Percentiles rank a stretch among this genome's conserved stretches.
Evolutionary conservation across 2,797 vertebrate genomes (phyloP).

Genomic region (Tapirus indicus): DNA sequence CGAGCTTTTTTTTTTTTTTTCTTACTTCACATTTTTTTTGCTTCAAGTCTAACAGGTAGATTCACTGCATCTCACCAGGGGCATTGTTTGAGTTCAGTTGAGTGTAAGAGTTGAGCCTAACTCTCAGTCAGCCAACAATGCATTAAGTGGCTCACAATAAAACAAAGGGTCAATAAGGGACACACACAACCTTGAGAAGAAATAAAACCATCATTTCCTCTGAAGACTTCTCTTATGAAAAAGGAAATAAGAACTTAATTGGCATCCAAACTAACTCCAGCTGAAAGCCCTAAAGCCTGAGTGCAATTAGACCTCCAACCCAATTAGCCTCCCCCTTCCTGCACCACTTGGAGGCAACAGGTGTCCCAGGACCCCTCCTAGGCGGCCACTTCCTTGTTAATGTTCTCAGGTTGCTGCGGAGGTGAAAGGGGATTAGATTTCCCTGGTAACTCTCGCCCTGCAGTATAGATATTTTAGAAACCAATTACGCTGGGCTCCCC

Average conservation of each 20-base stretch:
- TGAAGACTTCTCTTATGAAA: neutral
- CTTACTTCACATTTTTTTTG: neutral
- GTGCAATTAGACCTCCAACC: neutral
- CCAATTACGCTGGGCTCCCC: neutral
- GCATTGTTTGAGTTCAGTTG: neutral
- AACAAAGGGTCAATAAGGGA: neutral
- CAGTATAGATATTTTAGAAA: neutral
- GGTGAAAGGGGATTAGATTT: neutral
- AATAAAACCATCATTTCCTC: neutral
- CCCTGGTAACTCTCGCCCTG: neutral
- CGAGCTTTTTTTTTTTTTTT: neutral
- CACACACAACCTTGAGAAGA: neutral
- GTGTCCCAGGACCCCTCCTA: neutral
- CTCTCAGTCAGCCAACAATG: neutral
- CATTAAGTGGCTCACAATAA: neutral
- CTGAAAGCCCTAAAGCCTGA: neutral
- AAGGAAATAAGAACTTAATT: slow-evolving; percentile 41
- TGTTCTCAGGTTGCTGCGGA: neutral
- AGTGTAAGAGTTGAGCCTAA: neutral
- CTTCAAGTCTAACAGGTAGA: neutral
- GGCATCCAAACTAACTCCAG: neutral
- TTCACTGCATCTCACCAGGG: neutral
- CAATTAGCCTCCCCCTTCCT: neutral
- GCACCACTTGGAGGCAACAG: neutral
- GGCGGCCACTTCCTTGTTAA: neutral